Evolutionary conservation across 2,113 vertebrate genomes (phyloP).

Genomic region (Alouatta palliata): DNA sequence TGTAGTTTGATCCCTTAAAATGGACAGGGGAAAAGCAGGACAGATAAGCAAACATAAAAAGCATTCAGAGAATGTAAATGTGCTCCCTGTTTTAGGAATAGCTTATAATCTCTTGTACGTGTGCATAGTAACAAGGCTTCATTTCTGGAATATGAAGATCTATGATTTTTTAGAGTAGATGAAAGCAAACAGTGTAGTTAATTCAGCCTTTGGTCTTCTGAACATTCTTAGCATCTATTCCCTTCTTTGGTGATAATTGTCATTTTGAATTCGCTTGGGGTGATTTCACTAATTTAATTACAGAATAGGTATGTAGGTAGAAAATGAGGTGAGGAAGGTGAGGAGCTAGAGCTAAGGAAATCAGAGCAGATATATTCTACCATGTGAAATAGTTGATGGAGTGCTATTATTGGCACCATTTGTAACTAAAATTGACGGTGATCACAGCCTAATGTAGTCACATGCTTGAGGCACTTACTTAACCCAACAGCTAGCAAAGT

Average conservation of each 20-base stretch:
- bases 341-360: background rate
- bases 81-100: background rate
- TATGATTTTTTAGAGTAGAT: conserved; percentile 47
- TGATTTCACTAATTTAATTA: conserved; percentile 80
- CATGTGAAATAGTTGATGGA: conserved; percentile 35
- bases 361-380: background rate
- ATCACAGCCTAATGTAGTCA: conserved; percentile 71
- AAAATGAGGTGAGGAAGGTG: conserved; percentile 39
- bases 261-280: conserved; percentile 69
- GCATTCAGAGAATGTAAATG: background rate
- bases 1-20: background rate
- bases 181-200: conserved; percentile 40
- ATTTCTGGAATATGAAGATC: conserved; percentile 61
- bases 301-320: conserved; percentile 50
- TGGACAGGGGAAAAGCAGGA: background rate
- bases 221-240: conserved; percentile 69
- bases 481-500: conserved; percentile 70
- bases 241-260: conserved; percentile 66
- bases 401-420: conserved; percentile 68
- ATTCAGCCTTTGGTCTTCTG: conserved; percentile 44
- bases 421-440: conserved; percentile 74
- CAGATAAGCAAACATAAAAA: background rate
- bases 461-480: conserved; percentile 71
- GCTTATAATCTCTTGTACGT: conserved; percentile 50
- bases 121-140: conserved; percentile 57